Evolutionary conservation across 1,140 invertebrate genomes (phyloP), one percentile per base, ranked within the genome.

Genomic region (Cataglyphis hispanica): DNA sequence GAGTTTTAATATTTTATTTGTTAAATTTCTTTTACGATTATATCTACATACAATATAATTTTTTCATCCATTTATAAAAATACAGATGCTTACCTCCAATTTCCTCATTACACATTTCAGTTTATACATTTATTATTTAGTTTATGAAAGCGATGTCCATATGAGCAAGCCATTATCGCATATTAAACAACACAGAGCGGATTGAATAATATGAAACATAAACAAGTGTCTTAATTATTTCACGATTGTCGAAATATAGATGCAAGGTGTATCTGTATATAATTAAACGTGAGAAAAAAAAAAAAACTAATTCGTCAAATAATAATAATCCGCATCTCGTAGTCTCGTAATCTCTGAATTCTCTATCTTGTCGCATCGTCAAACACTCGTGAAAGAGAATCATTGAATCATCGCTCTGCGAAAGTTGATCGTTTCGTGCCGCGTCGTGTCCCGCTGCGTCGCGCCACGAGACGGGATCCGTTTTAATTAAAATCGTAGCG

Each of bases 401-500:
- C 25, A 61, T 74, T 60, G 16, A 43, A 83, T 37, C 31, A 58
- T 58, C 43, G 46, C 16, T 19, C 46, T 19, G 46, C 25, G 50
- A 58, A 67, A 34, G 78, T 31, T 56, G 34, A 43, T 50, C 70
- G 43, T 61, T 34, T 37, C 40, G 61, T 22, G 66, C 27, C 63
- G 74, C 66, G 78, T 31, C 31, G 31, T 31, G 31, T 31, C 31
- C 31, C 31, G 66, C 27, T 60, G 74, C 66, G 78, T 60, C 69
- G 27, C 60, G 63, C 60, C 86, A 58, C 66, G 74, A 78, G 84
- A 81, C 87, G 91, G 91, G 92, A 91, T 92, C 90, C 92, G 91
- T 95, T 95, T 95, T 95, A 95, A 95, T 95, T 95, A 95, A 95
- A 95, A 94, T 94, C 94, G 93, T 93, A 94, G 93, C 92, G 78